Evolutionary conservation across 2,888 invertebrate species (phyloP).

Genomic region (Hypena proboscidalis): DNA sequence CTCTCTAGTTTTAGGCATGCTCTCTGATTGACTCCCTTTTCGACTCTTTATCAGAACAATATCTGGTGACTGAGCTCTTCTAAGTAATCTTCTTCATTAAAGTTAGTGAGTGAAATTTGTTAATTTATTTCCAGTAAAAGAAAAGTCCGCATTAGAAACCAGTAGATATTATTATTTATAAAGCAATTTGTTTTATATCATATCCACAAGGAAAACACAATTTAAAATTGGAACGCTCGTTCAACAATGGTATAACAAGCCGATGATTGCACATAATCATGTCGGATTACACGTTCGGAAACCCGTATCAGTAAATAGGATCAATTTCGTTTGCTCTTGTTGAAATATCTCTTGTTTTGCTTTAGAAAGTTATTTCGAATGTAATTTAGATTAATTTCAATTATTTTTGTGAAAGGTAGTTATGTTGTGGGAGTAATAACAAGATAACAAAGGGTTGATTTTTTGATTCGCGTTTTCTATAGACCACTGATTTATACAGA

Average conservation of each 20-base stretch:
- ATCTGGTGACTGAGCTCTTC: too few relatives aligned
- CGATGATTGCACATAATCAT: slow-evolving; percentile 36
- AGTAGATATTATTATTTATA: too few relatives aligned
- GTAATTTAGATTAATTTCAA: slow-evolving; percentile 5
- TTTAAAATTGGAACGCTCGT: slow-evolving; percentile 10
- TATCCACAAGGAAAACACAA: slow-evolving; percentile 3
- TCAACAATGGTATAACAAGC: slow-evolving; percentile 32
- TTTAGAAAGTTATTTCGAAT: slow-evolving; percentile 9
- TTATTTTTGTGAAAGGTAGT: background rate
- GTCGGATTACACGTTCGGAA: slow-evolving; percentile 22
- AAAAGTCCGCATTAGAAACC: too few relatives aligned
- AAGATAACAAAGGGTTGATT: too few relatives aligned
- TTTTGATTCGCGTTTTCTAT: too few relatives aligned
- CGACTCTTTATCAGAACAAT: too few relatives aligned
- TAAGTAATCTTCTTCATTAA: too few relatives aligned
- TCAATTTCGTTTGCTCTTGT: slow-evolving; percentile 28
- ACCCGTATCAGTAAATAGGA: slow-evolving; percentile 36
- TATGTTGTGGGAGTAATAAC: background rate
- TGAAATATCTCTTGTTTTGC: slow-evolving; percentile 2
- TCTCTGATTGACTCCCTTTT: too few relatives aligned
- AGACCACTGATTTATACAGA: too few relatives aligned
- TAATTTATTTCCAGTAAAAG: too few relatives aligned
- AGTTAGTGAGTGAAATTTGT: too few relatives aligned
- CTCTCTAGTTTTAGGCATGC: too few relatives aligned
- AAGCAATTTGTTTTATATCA: background rate